Evolutionary conservation across 2,113 vertebrate genomes (phyloP).

Genomic region (Pandion haliaetus): DNA sequence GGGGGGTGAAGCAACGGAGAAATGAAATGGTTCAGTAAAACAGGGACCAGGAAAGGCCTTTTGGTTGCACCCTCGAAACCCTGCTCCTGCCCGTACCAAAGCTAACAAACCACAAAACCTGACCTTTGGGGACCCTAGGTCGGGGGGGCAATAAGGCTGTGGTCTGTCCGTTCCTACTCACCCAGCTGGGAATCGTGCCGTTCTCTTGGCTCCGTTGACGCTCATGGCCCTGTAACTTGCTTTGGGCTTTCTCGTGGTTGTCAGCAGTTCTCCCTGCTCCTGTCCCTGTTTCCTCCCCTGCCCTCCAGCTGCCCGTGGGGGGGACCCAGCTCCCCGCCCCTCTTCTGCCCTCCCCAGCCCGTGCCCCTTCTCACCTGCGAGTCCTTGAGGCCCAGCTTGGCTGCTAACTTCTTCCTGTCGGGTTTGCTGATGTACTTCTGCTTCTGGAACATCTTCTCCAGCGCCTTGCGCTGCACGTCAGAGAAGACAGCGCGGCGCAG

Average conservation of each 20-base stretch:
- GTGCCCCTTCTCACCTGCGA: conserved; percentile 81
- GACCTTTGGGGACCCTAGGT: not conserved
- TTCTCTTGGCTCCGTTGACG: not conserved
- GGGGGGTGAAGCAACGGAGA: not conserved
- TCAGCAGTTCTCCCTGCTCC: not conserved
- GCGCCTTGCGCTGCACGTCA: conserved; percentile 92
- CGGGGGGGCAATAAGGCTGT: fast-evolving
- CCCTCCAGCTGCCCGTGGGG: fast-evolving
- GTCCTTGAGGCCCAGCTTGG: conserved; percentile 93
- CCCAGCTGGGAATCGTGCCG: fast-evolving
- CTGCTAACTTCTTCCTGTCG: conserved; percentile 91
- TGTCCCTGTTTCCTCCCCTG: not conserved
- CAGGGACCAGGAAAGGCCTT: not conserved
- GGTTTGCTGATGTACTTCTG: conserved; percentile 99
- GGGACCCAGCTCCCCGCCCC: fast-evolving
- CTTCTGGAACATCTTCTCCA: conserved; percentile 98
- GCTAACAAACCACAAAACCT: not conserved
- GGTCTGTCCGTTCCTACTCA: not conserved
- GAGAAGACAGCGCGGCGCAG: conserved; percentile 95
- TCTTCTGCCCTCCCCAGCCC: not conserved
- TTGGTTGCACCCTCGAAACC: not conserved
- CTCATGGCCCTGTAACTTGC: not conserved
- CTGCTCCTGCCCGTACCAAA: not conserved
- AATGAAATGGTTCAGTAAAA: not conserved
- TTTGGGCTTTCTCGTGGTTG: not conserved